These are phyloP conservation scores for Sphaerophoria rueppellii DNA, from an alignment of 2,888 invertebrate genomes.

Conservation along the genomic window DNA sequence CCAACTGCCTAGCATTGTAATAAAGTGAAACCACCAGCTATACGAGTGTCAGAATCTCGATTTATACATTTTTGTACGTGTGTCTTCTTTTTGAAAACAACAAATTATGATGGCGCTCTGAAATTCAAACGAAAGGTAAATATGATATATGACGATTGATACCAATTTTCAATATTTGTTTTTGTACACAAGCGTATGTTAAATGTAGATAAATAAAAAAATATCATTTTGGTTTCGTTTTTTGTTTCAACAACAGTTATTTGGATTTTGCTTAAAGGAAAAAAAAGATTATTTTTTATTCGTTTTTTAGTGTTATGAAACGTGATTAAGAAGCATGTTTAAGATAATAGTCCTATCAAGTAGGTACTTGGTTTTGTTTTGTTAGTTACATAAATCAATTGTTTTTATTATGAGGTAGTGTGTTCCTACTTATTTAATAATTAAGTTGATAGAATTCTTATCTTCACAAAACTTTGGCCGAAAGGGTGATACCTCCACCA, in stretches of 20 bases:
- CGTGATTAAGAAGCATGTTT: too few species aligned
- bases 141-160: slow-evolving; percentile 31
- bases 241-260: background rate
- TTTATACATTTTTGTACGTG: slow-evolving; percentile 17
- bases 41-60: slow-evolving; percentile 24
- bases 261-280: too few species aligned
- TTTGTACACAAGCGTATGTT: background rate
- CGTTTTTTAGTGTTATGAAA: too few species aligned
- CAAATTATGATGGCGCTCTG: slow-evolving; percentile 54
- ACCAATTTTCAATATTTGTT: slow-evolving; percentile 48
- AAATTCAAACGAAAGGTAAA: slow-evolving; percentile 59
- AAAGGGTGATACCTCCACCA: too few species aligned
- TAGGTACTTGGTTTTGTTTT: too few species aligned
- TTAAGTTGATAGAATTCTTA: too few species aligned
- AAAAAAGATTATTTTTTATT: too few species aligned
- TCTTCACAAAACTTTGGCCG: too few species aligned
- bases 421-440: too few species aligned
- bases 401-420: too few species aligned
- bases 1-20: slow-evolving; percentile 5
- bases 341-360: too few species aligned
- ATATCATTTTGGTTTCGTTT: slow-evolving; percentile 6
- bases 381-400: too few species aligned
- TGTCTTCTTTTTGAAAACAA: slow-evolving; percentile 14
- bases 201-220: slow-evolving; percentile 6
- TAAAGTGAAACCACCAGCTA: slow-evolving; percentile 39